A percentile compares a stretch with the other conserved stretches of the same genome.
Conservation (phyloP, 2,888 invertebrate genomes). For the Hydraecia micacea region DNA sequence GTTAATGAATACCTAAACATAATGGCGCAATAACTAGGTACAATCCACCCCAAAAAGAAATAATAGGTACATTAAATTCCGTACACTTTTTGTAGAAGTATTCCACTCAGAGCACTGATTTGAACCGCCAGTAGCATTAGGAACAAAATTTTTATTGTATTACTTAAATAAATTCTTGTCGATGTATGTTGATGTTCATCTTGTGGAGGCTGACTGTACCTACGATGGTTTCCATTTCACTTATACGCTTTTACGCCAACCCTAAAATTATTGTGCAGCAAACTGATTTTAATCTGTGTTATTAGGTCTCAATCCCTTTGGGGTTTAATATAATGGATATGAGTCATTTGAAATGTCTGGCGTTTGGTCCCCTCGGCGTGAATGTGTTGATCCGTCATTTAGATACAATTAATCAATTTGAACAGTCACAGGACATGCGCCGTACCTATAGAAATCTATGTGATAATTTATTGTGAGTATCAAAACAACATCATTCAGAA, state of each 20-base stretch:
- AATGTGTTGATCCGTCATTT: constrained; percentile 24
- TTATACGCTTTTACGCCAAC: not conserved
- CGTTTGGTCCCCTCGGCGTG: constrained; percentile 24
- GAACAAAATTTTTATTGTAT: not conserved
- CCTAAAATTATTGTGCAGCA: constrained; percentile 6
- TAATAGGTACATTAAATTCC: not conserved
- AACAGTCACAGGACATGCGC: not conserved
- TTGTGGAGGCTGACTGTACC: not conserved
- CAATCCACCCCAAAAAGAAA: not conserved
- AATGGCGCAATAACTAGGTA: not conserved
- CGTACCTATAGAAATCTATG: not conserved
- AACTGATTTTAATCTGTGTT: constrained; percentile 28
- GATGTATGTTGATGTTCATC: not conserved
- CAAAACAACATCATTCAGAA: not conserved
- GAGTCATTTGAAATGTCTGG: constrained; percentile 33
- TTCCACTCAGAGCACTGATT: too few relatives aligned
- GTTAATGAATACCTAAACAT: not conserved
- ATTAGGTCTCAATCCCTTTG: constrained; percentile 25
- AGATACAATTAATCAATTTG: constrained; percentile 22
- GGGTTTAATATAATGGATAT: constrained; percentile 35
- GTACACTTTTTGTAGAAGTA: not conserved
- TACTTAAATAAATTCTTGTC: not conserved
- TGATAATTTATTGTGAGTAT: not conserved
- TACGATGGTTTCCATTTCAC: not conserved
- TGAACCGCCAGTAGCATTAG: too few relatives aligned